Conservation (phyloP, 64 coral and sea anemone genomes). For the Stichodactyla mertensii region DNA sequence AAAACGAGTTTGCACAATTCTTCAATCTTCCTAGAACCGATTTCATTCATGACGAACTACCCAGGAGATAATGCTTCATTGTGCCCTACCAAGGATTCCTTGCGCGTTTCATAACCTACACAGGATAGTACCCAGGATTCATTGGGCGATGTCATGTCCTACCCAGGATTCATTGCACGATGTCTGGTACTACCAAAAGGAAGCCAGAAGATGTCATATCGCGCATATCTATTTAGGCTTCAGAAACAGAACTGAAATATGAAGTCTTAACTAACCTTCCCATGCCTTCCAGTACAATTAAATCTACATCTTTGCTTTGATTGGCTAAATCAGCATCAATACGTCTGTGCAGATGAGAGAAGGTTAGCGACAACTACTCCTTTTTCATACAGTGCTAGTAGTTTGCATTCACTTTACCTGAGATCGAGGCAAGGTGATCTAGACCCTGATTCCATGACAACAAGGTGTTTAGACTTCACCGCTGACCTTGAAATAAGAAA, state of each 20-base stretch:
- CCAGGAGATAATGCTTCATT: too few relatives aligned
- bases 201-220: too few relatives aligned
- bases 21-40: too few relatives aligned
- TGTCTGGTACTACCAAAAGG: too few relatives aligned
- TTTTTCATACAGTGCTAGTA: neutral
- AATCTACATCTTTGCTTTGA: slow-evolving; percentile 74
- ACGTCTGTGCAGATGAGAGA: slow-evolving; percentile 39
- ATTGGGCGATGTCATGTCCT: too few relatives aligned
- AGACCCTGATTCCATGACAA: slow-evolving; percentile 87
- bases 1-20: too few relatives aligned
- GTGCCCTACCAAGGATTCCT: too few relatives aligned
- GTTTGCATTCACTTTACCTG: slow-evolving; percentile 22
- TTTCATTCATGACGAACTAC: too few relatives aligned
- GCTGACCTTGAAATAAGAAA: slow-evolving; percentile 54
- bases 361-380: neutral
- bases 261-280: slow-evolving; percentile 51
- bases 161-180: too few relatives aligned
- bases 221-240: too few relatives aligned
- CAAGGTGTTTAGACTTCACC: slow-evolving; percentile 35
- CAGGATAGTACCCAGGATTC: too few relatives aligned
- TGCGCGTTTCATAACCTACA: too few relatives aligned
- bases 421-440: slow-evolving; percentile 89
- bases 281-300: slow-evolving; percentile 91
- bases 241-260: neutral
- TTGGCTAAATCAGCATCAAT: slow-evolving; percentile 79